Base-by-base conservation (phyloP, 1,140 invertebrate species). In the Tyrophagus putrescentiae region DNA sequence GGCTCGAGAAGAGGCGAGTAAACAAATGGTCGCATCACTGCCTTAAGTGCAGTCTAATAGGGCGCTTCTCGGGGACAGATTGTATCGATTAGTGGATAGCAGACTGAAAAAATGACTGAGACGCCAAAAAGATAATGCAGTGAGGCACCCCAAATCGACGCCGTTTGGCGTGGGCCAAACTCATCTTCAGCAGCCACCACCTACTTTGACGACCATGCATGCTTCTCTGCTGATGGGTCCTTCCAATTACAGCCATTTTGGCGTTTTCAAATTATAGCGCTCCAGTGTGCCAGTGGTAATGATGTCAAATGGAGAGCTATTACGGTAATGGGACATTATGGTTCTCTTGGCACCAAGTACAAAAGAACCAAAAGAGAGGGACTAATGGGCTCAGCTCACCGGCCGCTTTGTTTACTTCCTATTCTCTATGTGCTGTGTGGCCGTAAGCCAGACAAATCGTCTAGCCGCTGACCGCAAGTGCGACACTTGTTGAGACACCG, bases 251-350 rank as follows among this genome's bases (percentile, higher is more conserved):
- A 18, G 45, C 45, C 18, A 48, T 6, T 48, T 48, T 48, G 7
- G 45, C 21, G n/a, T n/a, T n/a, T 48, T 21, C 7, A 48, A 48
- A 48, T 48, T 48, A 48, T 48, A 48, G 45, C 45, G 18, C 45
- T 39, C 13, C 45, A 6, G 45, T 48, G 45, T 48, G 18, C n/a
- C n/a, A 48, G 21, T 21, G 45, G 45, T 48, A 48, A 48, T 48
- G 45, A 48, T 48, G 45, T 29, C 45, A 48, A 48, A 48, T 48
- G 31, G n/a, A n/a, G 45, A 48, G 45, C 45, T 48, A 48, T 48
- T 48, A 48, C 45, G 7, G 7, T 48, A 48, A 48, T 48, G 45
- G 45, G 7, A 18, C 18, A 7, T 48, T 48, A 48, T 48, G 45
- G 45, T 29, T 48, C 18, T 48, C 45, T 18, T n/a, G n/a, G n/a